These are phyloP conservation scores for Drosophila nigromelanica DNA, from an alignment of 1,140 invertebrate genomes.

Conservation along the genomic window DNA sequence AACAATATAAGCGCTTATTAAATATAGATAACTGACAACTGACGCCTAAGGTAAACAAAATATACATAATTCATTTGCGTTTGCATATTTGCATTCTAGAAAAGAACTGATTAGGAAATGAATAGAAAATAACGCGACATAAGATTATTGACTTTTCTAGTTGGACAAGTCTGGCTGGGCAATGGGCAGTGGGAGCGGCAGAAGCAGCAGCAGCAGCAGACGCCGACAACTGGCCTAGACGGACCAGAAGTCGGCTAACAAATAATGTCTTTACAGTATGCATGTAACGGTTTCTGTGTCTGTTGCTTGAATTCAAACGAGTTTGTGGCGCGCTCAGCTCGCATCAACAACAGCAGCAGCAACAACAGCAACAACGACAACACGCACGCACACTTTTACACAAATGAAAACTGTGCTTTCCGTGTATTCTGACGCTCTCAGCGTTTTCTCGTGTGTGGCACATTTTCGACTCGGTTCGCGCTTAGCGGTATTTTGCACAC, in stretches of 20 bases:
- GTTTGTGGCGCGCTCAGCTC: constrained; percentile 34
- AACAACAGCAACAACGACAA: background rate
- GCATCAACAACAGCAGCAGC: background rate
- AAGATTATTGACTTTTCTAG: constrained; percentile 54
- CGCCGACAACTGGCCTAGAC: constrained; percentile 13
- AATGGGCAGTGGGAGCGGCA: too few species aligned
- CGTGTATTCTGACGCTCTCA: constrained; percentile 11
- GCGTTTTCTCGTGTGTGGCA: constrained; percentile 7
- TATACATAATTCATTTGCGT: constrained; percentile 20
- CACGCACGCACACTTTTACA: constrained; percentile 1
- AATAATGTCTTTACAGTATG: constrained; percentile 63
- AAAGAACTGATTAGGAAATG: constrained; percentile 47
- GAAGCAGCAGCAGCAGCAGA: too few species aligned
- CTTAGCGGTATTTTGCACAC: constrained; percentile 33
- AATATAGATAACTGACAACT: constrained; percentile 1
- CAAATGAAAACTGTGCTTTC: constrained; percentile 22
- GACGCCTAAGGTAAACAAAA: constrained; percentile 16
- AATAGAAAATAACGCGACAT: constrained; percentile 53
- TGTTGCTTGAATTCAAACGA: constrained; percentile 42
- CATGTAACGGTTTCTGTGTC: constrained; percentile 63
- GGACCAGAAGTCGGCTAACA: constrained; percentile 32
- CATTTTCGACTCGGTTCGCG: constrained; percentile 15
- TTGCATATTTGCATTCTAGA: constrained; percentile 54
- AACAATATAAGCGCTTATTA: too few species aligned
- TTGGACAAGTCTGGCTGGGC: constrained; percentile 39